phyloP scores from a whole-genome alignment of 1,140 invertebrate genomes.

The Lordiphosa collinella region DNA sequence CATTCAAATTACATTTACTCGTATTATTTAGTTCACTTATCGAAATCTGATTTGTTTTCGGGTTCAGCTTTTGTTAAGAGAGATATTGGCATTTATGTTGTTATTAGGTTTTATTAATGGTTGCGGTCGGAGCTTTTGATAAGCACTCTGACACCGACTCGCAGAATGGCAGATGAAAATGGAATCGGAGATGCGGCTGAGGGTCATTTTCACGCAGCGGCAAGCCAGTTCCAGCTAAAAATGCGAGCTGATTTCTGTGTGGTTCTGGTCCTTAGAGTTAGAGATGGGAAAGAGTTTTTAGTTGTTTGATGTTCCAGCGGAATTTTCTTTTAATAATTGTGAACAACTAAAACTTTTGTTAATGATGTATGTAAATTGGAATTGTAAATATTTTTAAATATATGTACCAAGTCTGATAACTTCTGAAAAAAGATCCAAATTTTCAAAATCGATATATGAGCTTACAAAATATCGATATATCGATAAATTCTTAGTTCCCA shows the following conservation, averaged over 20 bases:
- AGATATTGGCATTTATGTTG: conserved; percentile 66
- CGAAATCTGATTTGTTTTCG: conserved; percentile 47
- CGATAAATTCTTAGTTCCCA: too few species aligned
- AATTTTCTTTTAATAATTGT: too few species aligned
- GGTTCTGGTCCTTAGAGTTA: not conserved
- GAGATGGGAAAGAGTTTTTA: not conserved
- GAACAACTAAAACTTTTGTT: too few species aligned
- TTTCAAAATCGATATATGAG: too few species aligned
- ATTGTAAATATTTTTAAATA: too few species aligned
- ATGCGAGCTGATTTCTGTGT: conserved; percentile 20
- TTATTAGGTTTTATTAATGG: conserved; percentile 74
- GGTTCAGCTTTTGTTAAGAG: conserved; percentile 37
- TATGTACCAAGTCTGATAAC: too few species aligned
- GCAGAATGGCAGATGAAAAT: conserved; percentile 1
- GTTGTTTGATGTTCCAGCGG: too few species aligned
- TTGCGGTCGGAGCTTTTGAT: conserved; percentile 50
- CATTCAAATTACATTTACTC: conserved; percentile 70
- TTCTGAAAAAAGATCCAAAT: too few species aligned
- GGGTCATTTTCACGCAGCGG: conserved; percentile 49
- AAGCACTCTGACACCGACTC: conserved; percentile 43
- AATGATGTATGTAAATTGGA: too few species aligned
- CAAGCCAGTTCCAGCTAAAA: conserved; percentile 57
- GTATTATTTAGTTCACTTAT: conserved; percentile 72
- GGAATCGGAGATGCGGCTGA: conserved; percentile 8
- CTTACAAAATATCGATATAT: too few species aligned